Evolutionary conservation across 1,140 invertebrate genomes (phyloP).

Genomic region (Carposina sasakii): DNA sequence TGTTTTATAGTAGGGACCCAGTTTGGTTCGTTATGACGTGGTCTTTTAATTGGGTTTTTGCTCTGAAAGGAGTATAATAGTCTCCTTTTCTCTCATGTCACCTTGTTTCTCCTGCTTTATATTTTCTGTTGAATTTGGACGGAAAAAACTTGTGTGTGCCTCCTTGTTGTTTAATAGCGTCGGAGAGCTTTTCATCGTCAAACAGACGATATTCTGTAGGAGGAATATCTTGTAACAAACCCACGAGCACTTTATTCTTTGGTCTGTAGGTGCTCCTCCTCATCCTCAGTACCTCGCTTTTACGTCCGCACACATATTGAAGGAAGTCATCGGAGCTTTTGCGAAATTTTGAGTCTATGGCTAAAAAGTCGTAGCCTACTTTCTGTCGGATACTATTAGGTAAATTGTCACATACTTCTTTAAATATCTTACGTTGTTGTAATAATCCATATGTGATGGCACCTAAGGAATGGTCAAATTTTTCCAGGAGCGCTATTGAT

Average conservation of each 20-base stretch:
- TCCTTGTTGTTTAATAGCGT: not conserved
- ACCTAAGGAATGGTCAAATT: not conserved
- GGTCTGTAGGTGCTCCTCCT: not conserved
- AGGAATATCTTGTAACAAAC: not conserved
- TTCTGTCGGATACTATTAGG: not conserved
- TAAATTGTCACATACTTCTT: not conserved
- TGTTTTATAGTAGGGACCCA: too few relatives aligned
- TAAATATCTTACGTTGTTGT: not conserved
- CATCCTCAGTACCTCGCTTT: conserved; percentile 7
- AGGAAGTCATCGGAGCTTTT: not conserved
- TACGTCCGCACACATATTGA: not conserved
- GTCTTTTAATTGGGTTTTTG: too few relatives aligned
- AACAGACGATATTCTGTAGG: not conserved
- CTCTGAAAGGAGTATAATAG: too few relatives aligned
- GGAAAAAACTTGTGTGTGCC: conserved; percentile 3
- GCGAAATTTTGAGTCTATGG: not conserved
- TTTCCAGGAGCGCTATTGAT: not conserved
- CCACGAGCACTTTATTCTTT: not conserved
- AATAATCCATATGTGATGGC: not conserved
- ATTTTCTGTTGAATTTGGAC: not conserved
- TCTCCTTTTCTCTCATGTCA: too few relatives aligned
- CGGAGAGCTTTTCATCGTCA: not conserved
- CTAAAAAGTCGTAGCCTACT: not conserved
- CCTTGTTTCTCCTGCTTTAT: too few relatives aligned
- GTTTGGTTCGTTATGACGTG: too few relatives aligned